Base-by-base conservation (phyloP, 1,140 invertebrate genomes). In the Leptopilina boulardi region DNA sequence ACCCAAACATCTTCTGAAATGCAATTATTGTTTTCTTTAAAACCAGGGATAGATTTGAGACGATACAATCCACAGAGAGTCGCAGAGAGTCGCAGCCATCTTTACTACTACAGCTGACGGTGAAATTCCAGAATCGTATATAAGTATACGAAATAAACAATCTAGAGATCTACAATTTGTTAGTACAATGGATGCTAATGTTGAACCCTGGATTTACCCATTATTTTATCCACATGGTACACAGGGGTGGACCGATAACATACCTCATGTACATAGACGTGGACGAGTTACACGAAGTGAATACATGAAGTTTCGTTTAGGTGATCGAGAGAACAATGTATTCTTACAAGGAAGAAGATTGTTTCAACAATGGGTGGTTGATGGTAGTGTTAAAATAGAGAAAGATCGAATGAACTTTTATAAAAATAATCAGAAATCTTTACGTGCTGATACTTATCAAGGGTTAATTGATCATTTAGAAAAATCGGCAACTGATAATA, bases 311-410 rank as follows among this genome's bases (percentile, higher is more conserved):
- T 47, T 66, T 42, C n/a, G 56, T n/a, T 66, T 73, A 47, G 71
- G 70, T 26, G 15, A 51, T 30, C 42, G 44, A 8, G 19, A 72
- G 11, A 26, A 5, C 42, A 38, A 70, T 38, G 4, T 59, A 30
- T 72, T 77, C 19, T 8, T 59, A 59, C 21, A 15, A 5, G 71
- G 21, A 9, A 23, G 71, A 74, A 30, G 26, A 30, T 30, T 30
- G 5, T 30, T 30, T 30, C 26, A 30, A 30, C 26, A 30, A 3
- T 30, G 26, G 26, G 2, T 30, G 5, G 26, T 30, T 30, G 26
- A 30, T 30, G 2, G 2, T 30, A 3, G 26, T 30, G 77, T 75
- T 74, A 80, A 88, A 90, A 66, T 86, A 94, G 93, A 83, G n/a
- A n/a, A n/a, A n/a, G n/a, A n/a, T n/a, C n/a, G n/a, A n/a, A n/a